Conservation (phyloP, 2,888 invertebrate genomes). For the Protula sp. region DNA sequence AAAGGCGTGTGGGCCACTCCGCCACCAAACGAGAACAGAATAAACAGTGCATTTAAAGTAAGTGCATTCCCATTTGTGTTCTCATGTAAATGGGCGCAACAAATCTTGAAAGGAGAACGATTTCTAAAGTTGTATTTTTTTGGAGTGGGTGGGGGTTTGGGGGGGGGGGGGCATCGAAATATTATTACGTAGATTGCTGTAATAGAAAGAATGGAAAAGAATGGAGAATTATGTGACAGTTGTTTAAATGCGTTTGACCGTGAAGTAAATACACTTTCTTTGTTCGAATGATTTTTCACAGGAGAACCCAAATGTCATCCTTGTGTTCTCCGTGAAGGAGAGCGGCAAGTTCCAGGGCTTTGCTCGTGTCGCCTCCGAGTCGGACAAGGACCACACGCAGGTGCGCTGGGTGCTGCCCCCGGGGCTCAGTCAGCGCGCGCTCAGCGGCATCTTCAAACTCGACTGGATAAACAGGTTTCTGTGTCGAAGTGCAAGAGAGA, state of each 20-base stretch:
- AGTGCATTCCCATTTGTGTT: background rate
- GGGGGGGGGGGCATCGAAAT: too few species aligned
- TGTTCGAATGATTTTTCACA: too few species aligned
- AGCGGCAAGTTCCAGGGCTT: slow-evolving; percentile 87
- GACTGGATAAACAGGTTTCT: slow-evolving; percentile 85
- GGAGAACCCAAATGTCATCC: slow-evolving; percentile 86
- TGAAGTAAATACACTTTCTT: too few species aligned
- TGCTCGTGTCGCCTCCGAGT: slow-evolving; percentile 82
- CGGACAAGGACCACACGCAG: slow-evolving; percentile 76
- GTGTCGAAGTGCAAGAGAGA: too few species aligned
- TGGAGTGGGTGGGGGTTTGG: too few species aligned
- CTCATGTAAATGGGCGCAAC: background rate
- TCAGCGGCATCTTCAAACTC: slow-evolving; percentile 92
- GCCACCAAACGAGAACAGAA: slow-evolving; percentile 91
- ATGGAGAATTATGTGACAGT: too few species aligned
- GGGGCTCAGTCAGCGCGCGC: slow-evolving; percentile 82
- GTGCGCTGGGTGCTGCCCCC: slow-evolving; percentile 87
- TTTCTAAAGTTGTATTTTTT: too few species aligned
- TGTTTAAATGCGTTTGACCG: too few species aligned
- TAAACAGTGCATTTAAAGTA: slow-evolving; percentile 83
- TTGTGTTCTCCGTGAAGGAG: slow-evolving; percentile 96
- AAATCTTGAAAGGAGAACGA: too few species aligned
- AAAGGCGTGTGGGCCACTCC: slow-evolving; percentile 94
- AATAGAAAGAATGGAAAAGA: too few species aligned
- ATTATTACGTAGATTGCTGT: too few species aligned